phyloP scores from a whole-genome alignment of 2,797 vertebrate genomes.

The Rhadinocentrus ornatus region DNA sequence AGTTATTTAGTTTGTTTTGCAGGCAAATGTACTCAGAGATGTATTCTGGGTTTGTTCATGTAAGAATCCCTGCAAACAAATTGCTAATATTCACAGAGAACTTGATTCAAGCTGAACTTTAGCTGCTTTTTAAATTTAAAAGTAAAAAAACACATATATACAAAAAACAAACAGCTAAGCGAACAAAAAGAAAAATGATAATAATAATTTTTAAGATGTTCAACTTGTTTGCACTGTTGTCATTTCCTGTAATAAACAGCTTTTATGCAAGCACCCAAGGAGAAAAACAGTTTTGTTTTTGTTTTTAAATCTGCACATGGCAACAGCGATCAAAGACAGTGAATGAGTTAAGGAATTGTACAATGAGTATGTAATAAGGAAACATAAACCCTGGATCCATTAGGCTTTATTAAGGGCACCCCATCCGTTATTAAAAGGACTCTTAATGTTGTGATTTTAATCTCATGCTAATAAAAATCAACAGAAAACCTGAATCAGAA shows the following conservation, averaged over 20 bases:
- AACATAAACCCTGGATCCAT: constrained; percentile 39
- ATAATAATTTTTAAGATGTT: background rate
- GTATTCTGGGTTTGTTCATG: background rate
- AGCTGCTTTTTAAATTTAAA: background rate
- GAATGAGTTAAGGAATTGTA: constrained; percentile 20
- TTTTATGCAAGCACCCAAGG: background rate
- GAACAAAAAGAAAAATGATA: background rate
- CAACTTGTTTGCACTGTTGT: background rate
- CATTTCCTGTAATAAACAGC: background rate
- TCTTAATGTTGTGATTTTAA: constrained; percentile 16
- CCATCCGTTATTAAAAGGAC: background rate
- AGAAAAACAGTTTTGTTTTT: background rate
- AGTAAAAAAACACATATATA: background rate
- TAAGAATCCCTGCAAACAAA: background rate
- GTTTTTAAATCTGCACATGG: background rate
- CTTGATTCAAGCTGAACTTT: background rate
- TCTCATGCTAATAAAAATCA: constrained; percentile 18
- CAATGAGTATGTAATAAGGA: constrained; percentile 23
- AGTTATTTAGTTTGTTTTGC: background rate
- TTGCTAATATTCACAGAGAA: background rate
- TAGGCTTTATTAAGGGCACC: background rate
- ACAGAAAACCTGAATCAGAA: constrained; percentile 11
- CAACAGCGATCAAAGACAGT: constrained; percentile 4
- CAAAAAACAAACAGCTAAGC: no score
- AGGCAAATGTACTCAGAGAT: background rate